phyloP scores from a whole-genome alignment of 2,113 vertebrate genomes.

The Bos indicus region DNA sequence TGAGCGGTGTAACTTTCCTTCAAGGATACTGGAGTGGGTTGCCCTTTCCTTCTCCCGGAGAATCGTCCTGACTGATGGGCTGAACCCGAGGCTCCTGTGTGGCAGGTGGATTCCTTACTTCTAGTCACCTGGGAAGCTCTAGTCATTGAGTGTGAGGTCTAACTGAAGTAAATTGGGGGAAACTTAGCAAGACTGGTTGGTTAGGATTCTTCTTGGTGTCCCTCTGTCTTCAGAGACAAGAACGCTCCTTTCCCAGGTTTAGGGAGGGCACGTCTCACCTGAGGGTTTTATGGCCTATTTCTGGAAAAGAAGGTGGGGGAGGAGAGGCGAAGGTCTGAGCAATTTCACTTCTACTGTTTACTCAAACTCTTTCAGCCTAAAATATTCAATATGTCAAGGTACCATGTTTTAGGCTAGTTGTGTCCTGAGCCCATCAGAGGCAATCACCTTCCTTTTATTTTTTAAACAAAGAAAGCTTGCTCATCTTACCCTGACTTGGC shows the following conservation, averaged over 20 bases:
- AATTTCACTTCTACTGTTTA: not conserved
- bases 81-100: not conserved
- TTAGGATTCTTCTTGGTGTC: not conserved
- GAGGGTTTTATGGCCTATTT: not conserved
- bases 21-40: not conserved
- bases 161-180: not conserved
- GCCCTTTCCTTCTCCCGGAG: not conserved
- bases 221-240: not conserved
- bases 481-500: not conserved
- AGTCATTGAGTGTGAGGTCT: not conserved
- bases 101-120: not conserved
- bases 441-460: not conserved
- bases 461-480: not conserved
- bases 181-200: not conserved
- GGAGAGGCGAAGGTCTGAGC: not conserved
- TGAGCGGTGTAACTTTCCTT: not conserved
- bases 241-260: not conserved
- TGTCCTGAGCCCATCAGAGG: not conserved
- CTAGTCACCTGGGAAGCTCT: not conserved
- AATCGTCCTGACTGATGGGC: not conserved
- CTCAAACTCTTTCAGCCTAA: not conserved
- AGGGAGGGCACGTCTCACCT: not conserved
- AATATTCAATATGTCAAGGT: not conserved
- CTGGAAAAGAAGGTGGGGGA: not conserved
- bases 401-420: not conserved